Evolutionary conservation across 2,888 invertebrate genomes (phyloP), one percentile per base, ranked within the genome.

Genomic region (Eristalis tenax): DNA sequence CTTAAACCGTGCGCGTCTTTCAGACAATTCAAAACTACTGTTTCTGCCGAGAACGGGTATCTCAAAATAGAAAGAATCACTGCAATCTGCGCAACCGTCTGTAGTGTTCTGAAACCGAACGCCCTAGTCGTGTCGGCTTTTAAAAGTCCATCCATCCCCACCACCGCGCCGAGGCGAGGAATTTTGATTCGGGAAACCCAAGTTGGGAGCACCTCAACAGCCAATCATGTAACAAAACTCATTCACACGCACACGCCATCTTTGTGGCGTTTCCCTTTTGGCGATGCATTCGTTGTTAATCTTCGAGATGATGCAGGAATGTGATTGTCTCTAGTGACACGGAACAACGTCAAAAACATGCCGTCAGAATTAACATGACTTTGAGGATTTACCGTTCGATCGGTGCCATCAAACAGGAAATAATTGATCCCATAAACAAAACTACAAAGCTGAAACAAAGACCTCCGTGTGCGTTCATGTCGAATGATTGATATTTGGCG

Each of bases 321-420:
- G 61, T 65, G 82, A 78, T 82, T 71, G 68, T 69, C 61, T 18
- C 18, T 75, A 76, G 50, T 70, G 69, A 79, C 57, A 40, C 40
- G 74, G 74, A 78, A 66, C 79, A 68, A 74, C 35, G 32, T n/a
- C n/a, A 83, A 78, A n/a, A 78, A 83, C 73, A 87, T 76, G 83
- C 76, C 83, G 59, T 15, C 65, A 79, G 83, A 80, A 87, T 87
- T 83, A 87, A 80, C 79, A 83, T 61, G 64, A 69, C n/a, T 69
- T 65, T 26, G 40, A 71, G 61, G 71, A 80, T 87, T 87, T 87
- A 83, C 83, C 71, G 79, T 83, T 83, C 59, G 61, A 76, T 83
- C 87, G 87, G 87, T 80, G n/a, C 38, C 43, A 87, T 87, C 87
- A 87, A 87, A 86, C 70, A 38, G 38, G 43, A 64, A 50, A 71